Evolutionary conservation across 2,113 vertebrate species (phyloP).

Genomic region (Tricholaema leucomelas): DNA sequence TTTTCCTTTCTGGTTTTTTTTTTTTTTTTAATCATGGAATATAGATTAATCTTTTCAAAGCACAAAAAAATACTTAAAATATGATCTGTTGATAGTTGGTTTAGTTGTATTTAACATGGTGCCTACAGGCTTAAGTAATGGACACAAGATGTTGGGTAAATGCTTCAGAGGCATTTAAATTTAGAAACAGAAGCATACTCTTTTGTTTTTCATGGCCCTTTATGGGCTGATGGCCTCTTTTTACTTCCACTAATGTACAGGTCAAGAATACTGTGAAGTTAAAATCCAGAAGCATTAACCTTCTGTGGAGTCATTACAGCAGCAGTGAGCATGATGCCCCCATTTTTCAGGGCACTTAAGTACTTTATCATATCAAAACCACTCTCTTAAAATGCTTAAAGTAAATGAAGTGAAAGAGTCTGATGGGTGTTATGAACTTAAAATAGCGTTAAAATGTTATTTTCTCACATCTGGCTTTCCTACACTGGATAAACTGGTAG

Average conservation of each 20-base stretch:
- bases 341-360: not conserved
- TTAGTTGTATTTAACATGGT: not conserved
- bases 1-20: not conserved
- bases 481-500: not conserved
- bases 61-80: not conserved
- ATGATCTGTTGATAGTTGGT: not conserved
- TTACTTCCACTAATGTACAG: not conserved
- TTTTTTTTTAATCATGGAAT: not conserved
- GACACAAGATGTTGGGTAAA: not conserved
- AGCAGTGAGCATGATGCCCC: not conserved
- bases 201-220: not conserved
- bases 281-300: not conserved
- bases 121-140: not conserved
- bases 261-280: not conserved
- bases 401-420: not conserved
- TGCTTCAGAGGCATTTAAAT: not conserved
- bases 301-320: not conserved
- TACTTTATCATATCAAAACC: not conserved
- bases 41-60: not conserved
- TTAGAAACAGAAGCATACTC: not conserved
- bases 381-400: not conserved
- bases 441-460: accelerated
- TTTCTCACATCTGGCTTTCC: not conserved
- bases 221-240: not conserved
- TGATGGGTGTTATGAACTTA: not conserved